Percentiles rank a stretch among this genome's conserved stretches.
phyloP scores from a whole-genome alignment of 2,797 vertebrate genomes.

The Sebastes matsubarae region DNA sequence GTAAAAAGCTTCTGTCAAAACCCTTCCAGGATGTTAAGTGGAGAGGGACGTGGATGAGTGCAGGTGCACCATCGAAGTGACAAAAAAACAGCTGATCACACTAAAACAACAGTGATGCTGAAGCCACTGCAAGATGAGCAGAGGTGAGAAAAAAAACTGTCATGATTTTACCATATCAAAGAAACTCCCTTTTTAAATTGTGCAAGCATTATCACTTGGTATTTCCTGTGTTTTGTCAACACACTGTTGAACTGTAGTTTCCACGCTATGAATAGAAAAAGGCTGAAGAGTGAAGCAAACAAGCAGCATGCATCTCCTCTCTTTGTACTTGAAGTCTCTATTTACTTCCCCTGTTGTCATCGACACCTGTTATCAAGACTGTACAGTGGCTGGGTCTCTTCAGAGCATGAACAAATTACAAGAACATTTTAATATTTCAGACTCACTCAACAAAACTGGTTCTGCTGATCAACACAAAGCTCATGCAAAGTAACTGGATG shows the following conservation, averaged over 20 bases:
- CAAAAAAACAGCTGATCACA: constrained; percentile 20
- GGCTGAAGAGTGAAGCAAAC: not conserved
- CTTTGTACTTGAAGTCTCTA: not conserved
- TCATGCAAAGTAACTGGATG: not conserved
- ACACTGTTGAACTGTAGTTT: not conserved
- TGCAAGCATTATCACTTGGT: not conserved
- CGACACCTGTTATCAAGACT: not conserved
- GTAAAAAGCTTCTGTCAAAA: constrained; percentile 29
- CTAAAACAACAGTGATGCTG: constrained; percentile 3
- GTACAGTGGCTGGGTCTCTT: not conserved
- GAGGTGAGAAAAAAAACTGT: not conserved
- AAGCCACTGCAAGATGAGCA: not conserved
- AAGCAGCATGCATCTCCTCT: not conserved
- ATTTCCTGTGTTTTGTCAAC: not conserved
- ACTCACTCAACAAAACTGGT: not conserved
- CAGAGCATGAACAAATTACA: not conserved
- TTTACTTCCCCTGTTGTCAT: not conserved
- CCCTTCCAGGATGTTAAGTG: not conserved
- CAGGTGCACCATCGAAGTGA: not conserved
- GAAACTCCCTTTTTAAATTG: not conserved
- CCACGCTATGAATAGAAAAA: not conserved
- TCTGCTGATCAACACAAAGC: not conserved
- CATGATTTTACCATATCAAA: not conserved
- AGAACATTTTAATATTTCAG: not conserved
- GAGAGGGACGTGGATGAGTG: not conserved